Conservation (phyloP, 2,113 vertebrate species). For the Syngnathus typhle region DNA sequence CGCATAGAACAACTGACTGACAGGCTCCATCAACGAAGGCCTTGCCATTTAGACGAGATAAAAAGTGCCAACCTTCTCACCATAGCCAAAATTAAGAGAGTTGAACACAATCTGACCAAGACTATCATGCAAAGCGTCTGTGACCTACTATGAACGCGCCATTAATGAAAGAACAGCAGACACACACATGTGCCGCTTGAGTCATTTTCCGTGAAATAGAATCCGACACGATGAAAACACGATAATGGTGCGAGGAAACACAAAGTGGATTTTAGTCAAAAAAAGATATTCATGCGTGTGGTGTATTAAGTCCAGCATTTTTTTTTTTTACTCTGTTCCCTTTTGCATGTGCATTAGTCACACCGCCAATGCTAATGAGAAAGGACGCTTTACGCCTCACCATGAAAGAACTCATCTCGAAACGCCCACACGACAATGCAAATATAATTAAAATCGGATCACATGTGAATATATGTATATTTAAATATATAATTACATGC, state of each 20-base stretch:
- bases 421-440: conserved; percentile 18
- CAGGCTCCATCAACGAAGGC: not conserved
- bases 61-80: not conserved
- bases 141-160: not conserved
- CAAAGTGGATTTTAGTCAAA: not conserved
- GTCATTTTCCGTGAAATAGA: not conserved
- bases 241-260: not conserved
- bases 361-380: not conserved
- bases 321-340: not conserved
- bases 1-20: conserved; percentile 10
- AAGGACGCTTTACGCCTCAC: too few species aligned
- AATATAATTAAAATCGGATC: conserved; percentile 11
- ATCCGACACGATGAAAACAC: not conserved
- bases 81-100: not conserved
- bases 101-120: not conserved
- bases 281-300: not conserved
- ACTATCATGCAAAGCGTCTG: not conserved
- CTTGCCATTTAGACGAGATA: conserved; percentile 13
- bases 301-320: too few species aligned
- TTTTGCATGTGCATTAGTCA: not conserved
- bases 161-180: not conserved
- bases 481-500: conserved; percentile 16
- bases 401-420: too few species aligned
- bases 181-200: not conserved
- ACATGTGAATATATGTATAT: not conserved